Evolutionary conservation across 2,797 vertebrate genomes (phyloP).

Genomic region (Paratrypauchen microcephalus): DNA sequence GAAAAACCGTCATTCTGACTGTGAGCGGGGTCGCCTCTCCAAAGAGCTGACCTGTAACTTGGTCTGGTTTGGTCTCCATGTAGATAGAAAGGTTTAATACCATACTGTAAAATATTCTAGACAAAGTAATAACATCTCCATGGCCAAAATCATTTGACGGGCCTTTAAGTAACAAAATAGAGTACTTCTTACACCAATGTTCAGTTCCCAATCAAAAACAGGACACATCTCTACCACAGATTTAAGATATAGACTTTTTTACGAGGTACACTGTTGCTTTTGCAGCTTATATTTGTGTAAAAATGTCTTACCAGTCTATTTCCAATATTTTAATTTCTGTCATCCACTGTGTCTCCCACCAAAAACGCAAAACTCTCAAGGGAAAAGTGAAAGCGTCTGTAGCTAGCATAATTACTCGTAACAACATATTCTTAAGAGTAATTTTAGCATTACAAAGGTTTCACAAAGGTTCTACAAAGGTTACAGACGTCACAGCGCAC

Average conservation of each 20-base stretch:
- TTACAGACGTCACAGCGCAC: slow-evolving; percentile 9
- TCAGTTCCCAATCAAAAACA: too few relatives aligned
- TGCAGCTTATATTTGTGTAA: too few relatives aligned
- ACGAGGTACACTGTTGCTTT: neutral
- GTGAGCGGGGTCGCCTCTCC: too few relatives aligned
- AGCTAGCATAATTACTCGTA: neutral
- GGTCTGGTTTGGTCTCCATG: too few relatives aligned
- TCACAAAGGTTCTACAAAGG: slow-evolving; percentile 10
- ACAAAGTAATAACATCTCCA: too few relatives aligned
- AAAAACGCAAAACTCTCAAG: neutral
- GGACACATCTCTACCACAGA: neutral
- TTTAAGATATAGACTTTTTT: neutral
- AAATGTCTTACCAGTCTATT: neutral
- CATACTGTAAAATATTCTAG: too few relatives aligned
- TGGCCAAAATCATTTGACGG: too few relatives aligned
- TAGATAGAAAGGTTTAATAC: too few relatives aligned
- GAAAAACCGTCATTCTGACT: too few relatives aligned
- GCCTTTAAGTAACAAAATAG: too few relatives aligned
- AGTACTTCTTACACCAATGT: too few relatives aligned
- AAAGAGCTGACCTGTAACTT: too few relatives aligned
- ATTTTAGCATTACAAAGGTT: slow-evolving; percentile 1
- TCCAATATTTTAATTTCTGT: neutral
- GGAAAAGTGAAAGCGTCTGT: neutral
- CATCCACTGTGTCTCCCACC: neutral
- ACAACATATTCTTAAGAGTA: slow-evolving; percentile 6